These are phyloP conservation scores for Hyla sarda DNA, from an alignment of 2,113 vertebrate species.

Conservation along the genomic window DNA sequence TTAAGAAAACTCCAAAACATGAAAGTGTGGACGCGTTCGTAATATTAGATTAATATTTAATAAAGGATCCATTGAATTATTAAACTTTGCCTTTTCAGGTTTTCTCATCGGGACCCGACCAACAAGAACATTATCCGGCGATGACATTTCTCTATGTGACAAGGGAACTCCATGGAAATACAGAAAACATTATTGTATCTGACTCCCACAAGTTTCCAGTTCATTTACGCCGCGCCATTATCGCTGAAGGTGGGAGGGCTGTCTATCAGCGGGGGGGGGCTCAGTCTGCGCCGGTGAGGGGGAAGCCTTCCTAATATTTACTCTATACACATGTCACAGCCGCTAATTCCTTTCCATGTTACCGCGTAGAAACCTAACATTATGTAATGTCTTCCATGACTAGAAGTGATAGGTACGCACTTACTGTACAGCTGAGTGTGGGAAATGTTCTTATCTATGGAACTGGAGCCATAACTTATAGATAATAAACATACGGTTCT, in stretches of 20 bases:
- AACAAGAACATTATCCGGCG: neutral
- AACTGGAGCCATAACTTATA: neutral
- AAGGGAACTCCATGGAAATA: neutral
- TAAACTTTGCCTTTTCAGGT: neutral
- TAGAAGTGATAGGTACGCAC: neutral
- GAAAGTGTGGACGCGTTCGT: too few relatives aligned
- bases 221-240: constrained; percentile 34
- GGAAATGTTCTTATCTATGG: constrained; percentile 2
- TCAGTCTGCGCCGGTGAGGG: neutral
- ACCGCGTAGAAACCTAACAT: neutral
- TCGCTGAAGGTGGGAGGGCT: constrained; percentile 18
- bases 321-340: neutral
- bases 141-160: neutral
- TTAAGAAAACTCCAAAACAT: too few relatives aligned
- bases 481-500: neutral
- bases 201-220: constrained; percentile 35
- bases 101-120: neutral
- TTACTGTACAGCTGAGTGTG: neutral
- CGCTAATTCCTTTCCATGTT: neutral
- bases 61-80: neutral
- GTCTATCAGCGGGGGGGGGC: constrained; percentile 22
- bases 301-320: constrained; percentile 41
- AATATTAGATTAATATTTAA: neutral
- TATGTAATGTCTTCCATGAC: constrained; percentile 5
- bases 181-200: constrained; percentile 12